Conservation (phyloP, 2,113 vertebrate species). For the Pterophyllum scalare region DNA sequence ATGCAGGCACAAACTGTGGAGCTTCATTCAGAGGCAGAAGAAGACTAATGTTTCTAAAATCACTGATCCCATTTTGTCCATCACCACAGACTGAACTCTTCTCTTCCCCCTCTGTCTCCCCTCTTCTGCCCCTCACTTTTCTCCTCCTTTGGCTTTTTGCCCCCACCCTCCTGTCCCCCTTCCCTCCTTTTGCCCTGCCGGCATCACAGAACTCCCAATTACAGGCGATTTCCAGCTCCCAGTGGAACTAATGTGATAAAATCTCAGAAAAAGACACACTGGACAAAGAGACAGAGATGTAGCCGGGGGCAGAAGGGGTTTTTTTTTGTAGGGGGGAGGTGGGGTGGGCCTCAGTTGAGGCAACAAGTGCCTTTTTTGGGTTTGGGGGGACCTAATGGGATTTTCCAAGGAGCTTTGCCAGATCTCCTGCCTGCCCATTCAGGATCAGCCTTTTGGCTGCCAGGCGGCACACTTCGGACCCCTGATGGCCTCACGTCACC, state of each 20-base stretch:
- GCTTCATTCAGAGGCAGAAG: not conserved
- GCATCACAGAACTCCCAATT: conserved; percentile 63
- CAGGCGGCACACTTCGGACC: conserved; percentile 79
- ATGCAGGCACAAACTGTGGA: not conserved
- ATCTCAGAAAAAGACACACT: conserved; percentile 69
- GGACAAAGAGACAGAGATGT: conserved; percentile 79
- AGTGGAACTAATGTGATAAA: conserved; percentile 83
- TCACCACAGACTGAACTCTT: not conserved
- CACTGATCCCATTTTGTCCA: not conserved
- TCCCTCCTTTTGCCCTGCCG: not conserved
- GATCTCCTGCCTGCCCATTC: conserved; percentile 79
- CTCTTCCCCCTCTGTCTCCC: not conserved
- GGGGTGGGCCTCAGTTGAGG: conserved; percentile 61
- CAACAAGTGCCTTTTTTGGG: conserved; percentile 75
- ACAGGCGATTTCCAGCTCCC: conserved; percentile 70
- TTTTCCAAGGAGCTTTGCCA: conserved; percentile 82
- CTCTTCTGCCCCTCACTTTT: not conserved
- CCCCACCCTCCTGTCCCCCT: not conserved
- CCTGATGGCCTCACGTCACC: conserved; percentile 30
- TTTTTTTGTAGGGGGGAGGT: not conserved
- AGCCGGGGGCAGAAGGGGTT: conserved; percentile 36
- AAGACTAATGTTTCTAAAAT: not conserved
- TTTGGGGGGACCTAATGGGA: conserved; percentile 75
- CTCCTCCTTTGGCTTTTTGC: not conserved
- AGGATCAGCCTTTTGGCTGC: conserved; percentile 76